Base-by-base conservation (phyloP, 1,140 invertebrate species). In the Drosophila sp. region DNA sequence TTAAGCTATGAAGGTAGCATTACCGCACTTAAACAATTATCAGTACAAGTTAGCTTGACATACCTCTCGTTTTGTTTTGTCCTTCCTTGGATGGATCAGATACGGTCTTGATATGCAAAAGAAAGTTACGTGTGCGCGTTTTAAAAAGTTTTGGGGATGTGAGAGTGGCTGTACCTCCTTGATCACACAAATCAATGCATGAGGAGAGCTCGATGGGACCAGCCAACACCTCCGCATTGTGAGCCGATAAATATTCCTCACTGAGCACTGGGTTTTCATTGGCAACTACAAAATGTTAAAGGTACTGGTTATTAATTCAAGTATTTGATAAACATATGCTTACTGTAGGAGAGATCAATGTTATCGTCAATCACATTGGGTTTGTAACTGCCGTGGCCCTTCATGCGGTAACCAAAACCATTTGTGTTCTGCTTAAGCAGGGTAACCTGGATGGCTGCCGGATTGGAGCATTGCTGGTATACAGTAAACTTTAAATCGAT, bases 191-290 rank as follows among this genome's bases (percentile, higher is more conserved):
- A 92, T 98, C 97, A 65, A 98, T 93, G 72, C 96, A 96, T 1
- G 95, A 94, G 7, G 95, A 94, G 3, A 98, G 92, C 80, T 96
- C 94, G 1, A 98, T 94, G 7, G 97, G 97, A 2, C 97, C 97
- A 61, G 97, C 97, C 7, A 98, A 91, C 57, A 98, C 96, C 90
- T 98, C 97, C 0, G 96, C 96, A 92, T 97, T 97, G 82, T 97
- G 96, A 8, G 95, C 95, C 70, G 96, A 94, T 36, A 97, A 93
- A 92, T 97, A 98, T 91, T 96, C 96, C 59, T 96, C 95, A 34
- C 94, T 95, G 11, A 95, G 93, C 0, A 97, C 95, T 14, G 96
- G 96, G 93, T 97, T 97, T 72, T 96, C 95, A 43, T 77, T 87
- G 51, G 78, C 78, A 79, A 89, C 90, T 91, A 59, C 21, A 48